Percentiles rank a stretch among this genome's conserved stretches.
These are phyloP conservation scores for Lumbricus terrestris DNA, from an alignment of 2,888 invertebrate genomes.

Conservation along the genomic window DNA sequence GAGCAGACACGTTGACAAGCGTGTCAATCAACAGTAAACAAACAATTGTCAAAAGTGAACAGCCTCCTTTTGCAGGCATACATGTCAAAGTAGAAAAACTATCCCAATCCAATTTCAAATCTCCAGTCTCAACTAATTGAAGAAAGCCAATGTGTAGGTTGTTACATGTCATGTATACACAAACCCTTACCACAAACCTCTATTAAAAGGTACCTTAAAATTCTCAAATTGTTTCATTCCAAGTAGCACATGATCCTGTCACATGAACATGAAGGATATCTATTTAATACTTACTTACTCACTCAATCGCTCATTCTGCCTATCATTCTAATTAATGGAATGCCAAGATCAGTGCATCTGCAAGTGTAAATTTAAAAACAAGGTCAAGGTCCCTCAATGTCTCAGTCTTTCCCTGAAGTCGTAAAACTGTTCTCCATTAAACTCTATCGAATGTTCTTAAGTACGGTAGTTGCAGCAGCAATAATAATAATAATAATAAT, in stretches of 20 bases:
- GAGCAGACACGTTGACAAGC: background rate
- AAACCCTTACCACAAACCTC: background rate
- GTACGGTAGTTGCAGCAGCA: too few relatives aligned
- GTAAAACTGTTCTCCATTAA: too few relatives aligned
- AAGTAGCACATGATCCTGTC: background rate
- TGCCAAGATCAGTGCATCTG: too few relatives aligned
- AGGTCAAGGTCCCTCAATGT: too few relatives aligned
- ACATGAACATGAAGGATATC: too few relatives aligned
- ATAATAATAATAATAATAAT: too few relatives aligned
- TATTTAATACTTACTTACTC: background rate
- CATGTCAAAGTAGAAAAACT: background rate
- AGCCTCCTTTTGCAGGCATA: background rate
- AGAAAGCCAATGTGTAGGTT: background rate
- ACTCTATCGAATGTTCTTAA: too few relatives aligned
- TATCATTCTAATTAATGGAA: background rate
- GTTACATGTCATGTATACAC: too few relatives aligned
- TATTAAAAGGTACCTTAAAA: background rate
- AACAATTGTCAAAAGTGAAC: background rate
- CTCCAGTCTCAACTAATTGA: background rate
- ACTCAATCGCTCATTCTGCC: background rate
- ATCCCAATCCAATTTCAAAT: background rate
- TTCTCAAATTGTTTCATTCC: background rate
- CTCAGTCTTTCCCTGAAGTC: too few relatives aligned
- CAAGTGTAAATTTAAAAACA: too few relatives aligned
- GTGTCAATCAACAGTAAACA: background rate